Conservation (phyloP, 2,113 vertebrate genomes). For the Rhodinocichla rosea region DNA sequence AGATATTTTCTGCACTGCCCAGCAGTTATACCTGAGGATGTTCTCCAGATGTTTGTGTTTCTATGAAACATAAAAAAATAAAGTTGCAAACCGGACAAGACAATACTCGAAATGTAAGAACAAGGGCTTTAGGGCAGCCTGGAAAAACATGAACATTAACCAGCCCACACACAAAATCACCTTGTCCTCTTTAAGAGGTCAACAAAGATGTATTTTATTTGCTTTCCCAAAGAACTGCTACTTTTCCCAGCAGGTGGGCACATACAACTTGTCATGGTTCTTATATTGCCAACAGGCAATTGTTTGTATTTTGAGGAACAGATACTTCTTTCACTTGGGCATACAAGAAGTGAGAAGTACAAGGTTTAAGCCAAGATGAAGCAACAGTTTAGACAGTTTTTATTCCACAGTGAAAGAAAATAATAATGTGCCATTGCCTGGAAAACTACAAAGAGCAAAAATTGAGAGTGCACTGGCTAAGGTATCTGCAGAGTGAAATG, state of each 20-base stretch:
- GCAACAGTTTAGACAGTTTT: background rate
- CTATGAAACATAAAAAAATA: constrained; percentile 55
- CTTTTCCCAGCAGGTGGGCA: background rate
- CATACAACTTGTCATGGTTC: background rate
- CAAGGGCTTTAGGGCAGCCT: background rate
- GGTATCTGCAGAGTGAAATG: background rate
- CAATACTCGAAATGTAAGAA: constrained; percentile 28
- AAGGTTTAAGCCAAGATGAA: background rate
- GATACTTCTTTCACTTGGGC: background rate
- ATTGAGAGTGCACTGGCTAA: background rate
- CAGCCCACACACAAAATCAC: background rate
- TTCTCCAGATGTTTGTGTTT: constrained; percentile 73
- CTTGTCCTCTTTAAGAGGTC: background rate
- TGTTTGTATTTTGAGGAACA: background rate
- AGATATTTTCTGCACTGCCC: constrained; percentile 44
- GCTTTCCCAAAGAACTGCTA: background rate
- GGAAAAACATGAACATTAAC: background rate
- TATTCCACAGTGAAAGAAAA: background rate
- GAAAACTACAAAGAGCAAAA: background rate
- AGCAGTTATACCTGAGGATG: constrained; percentile 73
- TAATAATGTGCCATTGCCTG: background rate
- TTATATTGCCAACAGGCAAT: background rate
- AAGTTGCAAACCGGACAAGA: constrained; percentile 69
- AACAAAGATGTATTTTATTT: background rate
- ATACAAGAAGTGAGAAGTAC: background rate